Conservation (phyloP, 2,113 vertebrate genomes). For the Circaetus cinerascens region DNA sequence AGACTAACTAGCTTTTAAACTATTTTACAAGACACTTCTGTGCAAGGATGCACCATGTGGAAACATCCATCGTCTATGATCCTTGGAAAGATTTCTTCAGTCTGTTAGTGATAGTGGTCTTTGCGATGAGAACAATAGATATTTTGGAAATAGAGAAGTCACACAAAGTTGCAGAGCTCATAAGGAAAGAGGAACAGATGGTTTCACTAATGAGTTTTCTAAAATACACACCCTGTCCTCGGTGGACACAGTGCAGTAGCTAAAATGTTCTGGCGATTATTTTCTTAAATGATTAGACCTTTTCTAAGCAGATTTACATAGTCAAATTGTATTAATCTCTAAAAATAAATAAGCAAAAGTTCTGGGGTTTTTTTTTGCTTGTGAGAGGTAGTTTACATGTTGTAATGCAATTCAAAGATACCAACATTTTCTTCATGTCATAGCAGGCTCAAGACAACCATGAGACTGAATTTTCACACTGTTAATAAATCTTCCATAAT, state of each 20-base stretch:
- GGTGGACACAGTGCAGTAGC: not conserved
- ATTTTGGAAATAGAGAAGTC: constrained; percentile 22
- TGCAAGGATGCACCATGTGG: not conserved
- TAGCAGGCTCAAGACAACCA: not conserved
- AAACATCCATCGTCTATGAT: not conserved
- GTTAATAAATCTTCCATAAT: not conserved
- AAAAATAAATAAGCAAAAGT: not conserved
- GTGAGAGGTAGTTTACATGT: not conserved
- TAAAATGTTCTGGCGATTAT: not conserved
- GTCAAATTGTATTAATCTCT: not conserved
- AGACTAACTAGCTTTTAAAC: not conserved
- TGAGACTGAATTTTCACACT: not conserved
- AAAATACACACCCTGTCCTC: not conserved
- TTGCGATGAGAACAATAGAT: not conserved
- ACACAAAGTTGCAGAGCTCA: constrained; percentile 12
- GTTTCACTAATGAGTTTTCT: constrained; percentile 54
- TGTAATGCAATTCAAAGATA: not conserved
- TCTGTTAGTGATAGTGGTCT: not conserved
- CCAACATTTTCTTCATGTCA: not conserved
- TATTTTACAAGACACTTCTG: not conserved
- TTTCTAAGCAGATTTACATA: not conserved
- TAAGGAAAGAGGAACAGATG: constrained; percentile 28
- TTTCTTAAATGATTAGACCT: not conserved
- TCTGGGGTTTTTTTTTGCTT: not conserved
- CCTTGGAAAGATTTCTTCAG: not conserved